phyloP scores from a whole-genome alignment of 2,797 vertebrate species.

The Gymnoscopelus microlampas region DNA sequence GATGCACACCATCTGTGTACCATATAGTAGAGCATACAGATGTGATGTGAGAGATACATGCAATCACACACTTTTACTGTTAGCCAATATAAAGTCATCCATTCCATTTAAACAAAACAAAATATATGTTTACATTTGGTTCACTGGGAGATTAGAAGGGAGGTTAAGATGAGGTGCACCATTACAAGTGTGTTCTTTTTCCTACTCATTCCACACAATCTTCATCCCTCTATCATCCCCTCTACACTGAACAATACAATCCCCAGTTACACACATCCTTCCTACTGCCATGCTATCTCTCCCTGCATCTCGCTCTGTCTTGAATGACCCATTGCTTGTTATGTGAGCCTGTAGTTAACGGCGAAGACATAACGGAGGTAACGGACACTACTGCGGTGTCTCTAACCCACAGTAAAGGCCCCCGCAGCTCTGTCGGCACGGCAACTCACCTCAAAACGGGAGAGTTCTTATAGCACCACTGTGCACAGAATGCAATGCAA shows the following conservation, averaged over 20 bases:
- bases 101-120: too few relatives aligned
- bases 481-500: neutral
- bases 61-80: too few relatives aligned
- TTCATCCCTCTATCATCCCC: neutral
- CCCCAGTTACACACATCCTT: neutral
- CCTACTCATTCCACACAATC: too few relatives aligned
- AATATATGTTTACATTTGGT: too few relatives aligned
- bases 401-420: neutral
- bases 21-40: too few relatives aligned
- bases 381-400: constrained; percentile 18
- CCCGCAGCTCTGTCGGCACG: constrained; percentile 14
- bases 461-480: neutral
- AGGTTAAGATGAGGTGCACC: too few relatives aligned
- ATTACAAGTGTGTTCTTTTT: too few relatives aligned
- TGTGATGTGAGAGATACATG: too few relatives aligned
- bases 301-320: constrained; percentile 4
- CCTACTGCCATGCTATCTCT: neutral
- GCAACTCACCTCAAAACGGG: constrained; percentile 29
- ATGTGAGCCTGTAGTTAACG: constrained; percentile 28
- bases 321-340: constrained; percentile 17
- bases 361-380: constrained; percentile 28
- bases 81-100: too few relatives aligned
- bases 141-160: too few relatives aligned
- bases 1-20: neutral
- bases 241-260: neutral